Conservation (phyloP, 2,797 vertebrate genomes). For the Argyrosomus regius region DNA sequence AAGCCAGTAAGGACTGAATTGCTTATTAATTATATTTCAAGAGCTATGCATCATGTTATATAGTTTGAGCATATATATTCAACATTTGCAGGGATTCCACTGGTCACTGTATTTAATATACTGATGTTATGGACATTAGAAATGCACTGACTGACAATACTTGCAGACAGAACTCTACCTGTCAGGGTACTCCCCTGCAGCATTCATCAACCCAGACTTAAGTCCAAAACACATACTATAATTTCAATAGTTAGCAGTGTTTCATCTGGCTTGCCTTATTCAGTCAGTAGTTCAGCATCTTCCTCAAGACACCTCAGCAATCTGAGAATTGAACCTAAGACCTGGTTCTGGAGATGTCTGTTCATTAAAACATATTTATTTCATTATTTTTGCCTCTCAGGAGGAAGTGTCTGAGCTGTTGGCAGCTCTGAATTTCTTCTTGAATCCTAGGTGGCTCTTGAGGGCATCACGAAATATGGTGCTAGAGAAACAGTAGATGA, state of each 20-base stretch:
- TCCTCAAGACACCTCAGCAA: not conserved
- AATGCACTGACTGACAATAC: not conserved
- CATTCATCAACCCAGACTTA: not conserved
- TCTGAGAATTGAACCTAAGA: not conserved
- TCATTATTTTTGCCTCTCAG: not conserved
- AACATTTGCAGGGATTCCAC: not conserved
- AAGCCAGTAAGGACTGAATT: too few species aligned
- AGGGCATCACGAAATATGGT: constrained; percentile 69
- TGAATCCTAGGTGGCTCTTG: constrained; percentile 29
- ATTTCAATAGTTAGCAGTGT: not conserved
- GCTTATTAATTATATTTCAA: too few species aligned
- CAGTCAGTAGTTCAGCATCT: not conserved
- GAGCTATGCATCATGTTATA: not conserved
- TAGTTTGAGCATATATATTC: not conserved
- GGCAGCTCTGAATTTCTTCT: not conserved
- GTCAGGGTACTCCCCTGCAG: not conserved
- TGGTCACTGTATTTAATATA: not conserved
- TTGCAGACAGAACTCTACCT: not conserved
- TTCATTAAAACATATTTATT: not conserved
- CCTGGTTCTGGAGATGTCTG: not conserved
- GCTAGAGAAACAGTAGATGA: constrained; percentile 82
- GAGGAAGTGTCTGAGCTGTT: not conserved
- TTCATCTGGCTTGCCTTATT: not conserved
- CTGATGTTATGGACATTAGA: not conserved
- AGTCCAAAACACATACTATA: not conserved